phyloP scores from a whole-genome alignment of 1,140 invertebrate genomes.

The Euura lappo region DNA sequence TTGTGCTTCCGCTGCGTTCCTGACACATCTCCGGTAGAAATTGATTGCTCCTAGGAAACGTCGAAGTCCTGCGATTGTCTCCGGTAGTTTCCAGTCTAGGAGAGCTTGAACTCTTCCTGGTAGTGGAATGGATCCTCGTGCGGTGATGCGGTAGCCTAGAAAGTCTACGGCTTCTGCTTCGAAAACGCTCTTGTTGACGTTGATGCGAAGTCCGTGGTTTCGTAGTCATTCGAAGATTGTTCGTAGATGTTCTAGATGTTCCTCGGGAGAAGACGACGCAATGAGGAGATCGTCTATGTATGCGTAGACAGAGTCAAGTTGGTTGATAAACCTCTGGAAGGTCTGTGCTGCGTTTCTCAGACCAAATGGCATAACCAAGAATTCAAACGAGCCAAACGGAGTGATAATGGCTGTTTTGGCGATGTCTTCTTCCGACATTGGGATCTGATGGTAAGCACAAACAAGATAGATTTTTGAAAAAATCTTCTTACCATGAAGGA shows the following conservation, averaged over 20 bases:
- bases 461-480: conserved; percentile 54
- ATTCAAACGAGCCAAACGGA: conserved; percentile 37
- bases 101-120: conserved; percentile 37
- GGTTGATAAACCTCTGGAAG: too few relatives aligned
- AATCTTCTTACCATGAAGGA: conserved; percentile 34
- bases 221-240: conserved; percentile 31
- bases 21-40: conserved; percentile 46
- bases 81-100: conserved; percentile 37
- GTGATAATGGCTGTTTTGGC: conserved; percentile 38
- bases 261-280: conserved; percentile 9
- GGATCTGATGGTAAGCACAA: conserved; percentile 49
- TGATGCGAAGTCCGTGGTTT: conserved; percentile 32
- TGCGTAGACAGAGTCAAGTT: too few relatives aligned
- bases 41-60: conserved; percentile 55
- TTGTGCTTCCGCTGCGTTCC: conserved; percentile 35
- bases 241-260: conserved; percentile 30
- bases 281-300: too few relatives aligned
- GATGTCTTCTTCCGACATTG: conserved; percentile 29
- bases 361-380: conserved; percentile 23
- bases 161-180: conserved; percentile 41
- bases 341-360: conserved; percentile 29
- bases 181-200: conserved; percentile 36
- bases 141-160: conserved; percentile 42
- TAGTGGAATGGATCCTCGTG: conserved; percentile 39
- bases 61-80: conserved; percentile 38